Conservation (phyloP, 2,888 invertebrate species). For the Psococerastis gibbosa region DNA sequence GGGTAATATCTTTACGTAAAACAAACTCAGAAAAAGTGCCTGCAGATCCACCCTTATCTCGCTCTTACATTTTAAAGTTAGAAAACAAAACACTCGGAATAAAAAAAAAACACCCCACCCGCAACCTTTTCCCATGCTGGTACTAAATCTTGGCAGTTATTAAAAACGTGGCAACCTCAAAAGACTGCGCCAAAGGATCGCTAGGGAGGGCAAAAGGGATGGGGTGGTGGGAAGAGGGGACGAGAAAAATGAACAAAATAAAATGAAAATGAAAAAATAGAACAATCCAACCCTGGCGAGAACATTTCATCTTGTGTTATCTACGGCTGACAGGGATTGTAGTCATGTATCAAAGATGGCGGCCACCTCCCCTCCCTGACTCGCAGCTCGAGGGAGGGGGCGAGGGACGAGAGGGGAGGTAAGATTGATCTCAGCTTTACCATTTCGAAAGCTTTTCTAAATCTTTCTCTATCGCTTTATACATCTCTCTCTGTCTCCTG, state of each 20-base stretch:
- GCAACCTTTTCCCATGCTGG: too few relatives aligned
- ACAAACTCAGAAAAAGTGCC: too few relatives aligned
- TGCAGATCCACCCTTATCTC: too few relatives aligned
- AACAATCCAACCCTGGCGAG: neutral
- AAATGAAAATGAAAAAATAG: neutral
- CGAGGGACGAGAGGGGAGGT: neutral
- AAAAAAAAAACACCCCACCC: too few relatives aligned
- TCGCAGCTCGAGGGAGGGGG: neutral
- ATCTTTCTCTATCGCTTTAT: conserved; percentile 7
- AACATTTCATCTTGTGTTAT: conserved; percentile 9
- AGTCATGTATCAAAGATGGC: conserved; percentile 10
- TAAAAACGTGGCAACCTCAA: too few relatives aligned
- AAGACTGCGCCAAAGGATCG: too few relatives aligned
- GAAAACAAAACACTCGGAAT: too few relatives aligned
- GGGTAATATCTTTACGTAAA: too few relatives aligned
- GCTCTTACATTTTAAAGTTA: too few relatives aligned
- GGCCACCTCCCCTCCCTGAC: conserved; percentile 1
- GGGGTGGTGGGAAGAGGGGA: too few relatives aligned
- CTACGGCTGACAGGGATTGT: conserved; percentile 10
- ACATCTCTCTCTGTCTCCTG: conserved; percentile 5
- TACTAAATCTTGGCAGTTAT: too few relatives aligned
- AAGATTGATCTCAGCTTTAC: conserved; percentile 10
- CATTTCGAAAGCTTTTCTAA: conserved; percentile 10
- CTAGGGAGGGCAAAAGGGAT: too few relatives aligned
- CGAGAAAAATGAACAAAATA: neutral